Evolutionary conservation across 2,113 vertebrate species (phyloP), one percentile per base, ranked within the genome.

Genomic region (Micronycteris hirsuta): DNA sequence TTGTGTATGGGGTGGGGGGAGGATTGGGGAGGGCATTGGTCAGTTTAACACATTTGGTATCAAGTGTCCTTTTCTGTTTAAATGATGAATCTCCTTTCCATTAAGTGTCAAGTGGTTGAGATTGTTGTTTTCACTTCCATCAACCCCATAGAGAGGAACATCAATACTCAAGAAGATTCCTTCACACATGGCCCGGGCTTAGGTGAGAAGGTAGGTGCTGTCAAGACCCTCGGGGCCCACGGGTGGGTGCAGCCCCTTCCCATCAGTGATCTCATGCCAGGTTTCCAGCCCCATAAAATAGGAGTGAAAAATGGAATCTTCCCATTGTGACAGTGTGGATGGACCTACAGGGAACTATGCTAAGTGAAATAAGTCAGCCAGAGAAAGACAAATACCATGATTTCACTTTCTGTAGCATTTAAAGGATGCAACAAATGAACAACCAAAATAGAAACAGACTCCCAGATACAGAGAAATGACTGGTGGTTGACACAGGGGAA

Each of bases 1-100:
- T 12, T 85, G 36, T 24, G 4, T 36, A 56, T 71, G 4, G 13
- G 24, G 19, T 2, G 2, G 4, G 31, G 15, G 2, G 4, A 4
- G 4, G 20, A 31, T 2, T 1, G 3, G 4, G 20, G n/a, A 12
- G 1, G 5, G 4, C 28, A 1, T n/a, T 68, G 33, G 43, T 68
- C 45, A 82, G 26, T 20, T 28, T 17, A 14, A 3, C 38, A 31
- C 22, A 22, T 33, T 71, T 36, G 33, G 14, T 24, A 74, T n/a
- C 54, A 84, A 83, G 17, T 31, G 3, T 68, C 68, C 3, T 65
- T 80, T 92, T 47, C 49, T 74, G 17, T 80, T 43, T 43, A 54
- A 65, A 49, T 70, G 63, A 81, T 33, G 38, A 65, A 36, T 88
- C 83, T n/a, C 78, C 73, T 87, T 78, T 88, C 19, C 13, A 13